Conservation (phyloP, 1,140 invertebrate species). For the Octopus sinensis region DNA sequence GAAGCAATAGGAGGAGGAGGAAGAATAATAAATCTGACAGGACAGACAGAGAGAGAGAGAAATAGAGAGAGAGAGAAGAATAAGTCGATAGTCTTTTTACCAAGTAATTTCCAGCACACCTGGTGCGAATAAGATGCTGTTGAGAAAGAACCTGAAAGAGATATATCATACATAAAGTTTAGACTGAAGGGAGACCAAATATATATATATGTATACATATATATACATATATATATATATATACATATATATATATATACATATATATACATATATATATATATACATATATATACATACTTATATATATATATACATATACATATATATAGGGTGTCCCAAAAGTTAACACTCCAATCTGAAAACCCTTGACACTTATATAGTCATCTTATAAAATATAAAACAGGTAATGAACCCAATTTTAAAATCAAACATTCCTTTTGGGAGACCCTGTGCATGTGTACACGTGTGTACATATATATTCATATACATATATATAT, state of each 20-base stretch:
- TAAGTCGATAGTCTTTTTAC: background rate
- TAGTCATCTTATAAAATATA: no score
- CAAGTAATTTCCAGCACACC: slow-evolving; percentile 10
- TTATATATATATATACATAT: background rate
- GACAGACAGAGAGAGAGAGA: no score
- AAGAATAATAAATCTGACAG: no score
- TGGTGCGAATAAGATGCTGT: slow-evolving; percentile 7
- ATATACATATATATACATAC: background rate
- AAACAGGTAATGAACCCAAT: no score
- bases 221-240: background rate
- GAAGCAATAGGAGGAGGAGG: no score
- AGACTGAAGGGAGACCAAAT: background rate
- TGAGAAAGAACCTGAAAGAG: slow-evolving; percentile 2
- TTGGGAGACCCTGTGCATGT: no score
- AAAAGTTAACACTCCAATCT: no score
- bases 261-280: slow-evolving; percentile 2
- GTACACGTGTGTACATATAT: no score
- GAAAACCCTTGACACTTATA: no score
- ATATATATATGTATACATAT: background rate
- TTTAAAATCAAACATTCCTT: no score
- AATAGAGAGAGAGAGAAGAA: background rate
- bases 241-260: background rate
- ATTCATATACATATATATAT: no score
- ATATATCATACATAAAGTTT: slow-evolving; percentile 1
- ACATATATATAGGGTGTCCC: no score